These are phyloP conservation scores for Hedychridium roseum DNA, from an alignment of 2,888 invertebrate species.

Conservation along the genomic window DNA sequence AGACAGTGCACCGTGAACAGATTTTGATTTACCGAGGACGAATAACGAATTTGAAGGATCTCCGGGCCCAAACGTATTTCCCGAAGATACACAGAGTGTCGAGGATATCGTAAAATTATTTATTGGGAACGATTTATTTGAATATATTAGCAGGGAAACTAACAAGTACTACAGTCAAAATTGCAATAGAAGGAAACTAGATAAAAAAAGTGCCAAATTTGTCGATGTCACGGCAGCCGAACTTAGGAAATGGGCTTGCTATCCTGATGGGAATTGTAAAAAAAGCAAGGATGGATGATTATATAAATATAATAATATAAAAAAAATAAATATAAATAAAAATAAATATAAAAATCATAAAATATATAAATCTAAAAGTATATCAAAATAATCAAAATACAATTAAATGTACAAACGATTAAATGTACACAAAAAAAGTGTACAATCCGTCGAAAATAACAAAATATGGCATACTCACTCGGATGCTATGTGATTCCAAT, in stretches of 20 bases:
- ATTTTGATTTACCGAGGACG: conserved; percentile 11
- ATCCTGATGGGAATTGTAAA: conserved; percentile 17
- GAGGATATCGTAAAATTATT: conserved; percentile 15
- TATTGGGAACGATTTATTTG: conserved; percentile 12
- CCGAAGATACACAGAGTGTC: conserved; percentile 8
- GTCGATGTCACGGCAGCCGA: conserved; percentile 3
- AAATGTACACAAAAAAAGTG: conserved; percentile 10
- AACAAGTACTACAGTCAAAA: conserved; percentile 12
- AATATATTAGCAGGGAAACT: conserved; percentile 13
- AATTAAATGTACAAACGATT: no score
- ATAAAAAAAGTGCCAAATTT: conserved; percentile 13
- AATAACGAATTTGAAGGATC: conserved; percentile 15
- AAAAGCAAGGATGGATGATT: conserved; percentile 10
- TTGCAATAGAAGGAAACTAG: conserved; percentile 14
- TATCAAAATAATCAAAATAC: no score
- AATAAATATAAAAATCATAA: no score
- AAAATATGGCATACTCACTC: conserved; percentile 21
- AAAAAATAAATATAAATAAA: no score
- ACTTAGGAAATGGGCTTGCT: conserved; percentile 8
- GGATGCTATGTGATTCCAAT: conserved; percentile 17
- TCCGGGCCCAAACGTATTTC: conserved; percentile 11
- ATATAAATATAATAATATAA: no score
- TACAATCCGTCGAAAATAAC: conserved; percentile 20
- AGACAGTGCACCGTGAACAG: conserved; percentile 6
- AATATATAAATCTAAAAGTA: no score